phyloP scores from a whole-genome alignment of 1,140 invertebrate genomes.

The Lasioglossum albipes region DNA sequence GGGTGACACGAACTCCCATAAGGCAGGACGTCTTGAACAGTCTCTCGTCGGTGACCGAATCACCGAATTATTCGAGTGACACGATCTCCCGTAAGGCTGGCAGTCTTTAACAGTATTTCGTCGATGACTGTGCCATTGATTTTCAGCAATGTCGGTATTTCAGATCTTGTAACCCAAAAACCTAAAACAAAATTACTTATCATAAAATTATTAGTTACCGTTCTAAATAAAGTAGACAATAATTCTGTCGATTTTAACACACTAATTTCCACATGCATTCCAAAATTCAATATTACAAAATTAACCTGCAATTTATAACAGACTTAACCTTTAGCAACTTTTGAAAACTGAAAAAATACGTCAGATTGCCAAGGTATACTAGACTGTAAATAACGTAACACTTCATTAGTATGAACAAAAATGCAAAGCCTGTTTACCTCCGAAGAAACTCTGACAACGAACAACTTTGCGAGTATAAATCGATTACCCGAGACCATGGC shows the following conservation, averaged over 20 bases:
- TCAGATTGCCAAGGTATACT: neutral
- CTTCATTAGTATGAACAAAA: neutral
- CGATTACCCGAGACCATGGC: neutral
- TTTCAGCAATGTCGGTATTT: no score
- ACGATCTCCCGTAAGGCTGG: no score
- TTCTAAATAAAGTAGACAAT: neutral
- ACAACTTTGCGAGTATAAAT: slow-evolving; percentile 8
- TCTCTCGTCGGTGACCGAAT: no score
- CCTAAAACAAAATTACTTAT: neutral
- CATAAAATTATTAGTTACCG: neutral
- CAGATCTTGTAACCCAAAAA: no score
- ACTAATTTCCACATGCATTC: neutral
- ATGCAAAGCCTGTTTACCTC: slow-evolving; percentile 11
- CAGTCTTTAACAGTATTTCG: no score
- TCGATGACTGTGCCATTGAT: no score
- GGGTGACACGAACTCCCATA: no score
- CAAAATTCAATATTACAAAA: neutral
- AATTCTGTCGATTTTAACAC: neutral
- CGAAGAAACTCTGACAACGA: slow-evolving; percentile 14
- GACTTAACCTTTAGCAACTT: neutral
- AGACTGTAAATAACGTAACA: neutral
- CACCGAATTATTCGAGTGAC: no score
- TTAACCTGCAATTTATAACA: neutral
- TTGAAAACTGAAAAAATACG: neutral
- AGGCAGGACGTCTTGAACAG: no score